A percentile compares a stretch with the other conserved stretches of the same genome.
These are phyloP conservation scores for Hypena proboscidalis DNA, from an alignment of 2,888 invertebrate genomes.

Conservation along the genomic window DNA sequence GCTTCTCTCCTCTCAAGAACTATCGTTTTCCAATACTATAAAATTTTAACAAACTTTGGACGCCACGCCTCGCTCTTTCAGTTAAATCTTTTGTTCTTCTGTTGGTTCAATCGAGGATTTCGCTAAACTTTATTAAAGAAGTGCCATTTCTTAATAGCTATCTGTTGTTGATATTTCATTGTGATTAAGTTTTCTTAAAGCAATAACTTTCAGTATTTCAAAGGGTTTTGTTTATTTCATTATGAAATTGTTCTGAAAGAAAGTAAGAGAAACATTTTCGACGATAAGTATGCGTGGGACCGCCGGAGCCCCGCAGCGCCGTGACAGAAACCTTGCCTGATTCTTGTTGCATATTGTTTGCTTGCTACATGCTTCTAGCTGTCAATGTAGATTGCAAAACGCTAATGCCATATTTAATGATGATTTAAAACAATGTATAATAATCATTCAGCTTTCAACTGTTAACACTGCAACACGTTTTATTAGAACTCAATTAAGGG, in stretches of 20 bases:
- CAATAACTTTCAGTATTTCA: constrained; percentile 2
- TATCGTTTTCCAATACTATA: constrained; percentile 65
- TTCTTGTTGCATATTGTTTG: too few species aligned
- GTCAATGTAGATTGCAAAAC: too few species aligned
- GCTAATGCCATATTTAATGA: too few species aligned
- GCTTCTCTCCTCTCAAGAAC: constrained; percentile 31
- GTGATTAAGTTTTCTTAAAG: constrained; percentile 33
- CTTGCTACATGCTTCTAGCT: too few species aligned
- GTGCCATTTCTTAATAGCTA: constrained; percentile 55
- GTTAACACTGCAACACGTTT: neutral
- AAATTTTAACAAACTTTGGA: constrained; percentile 54
- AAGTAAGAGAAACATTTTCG: too few species aligned
- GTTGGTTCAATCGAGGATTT: constrained; percentile 45
- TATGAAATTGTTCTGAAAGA: too few species aligned
- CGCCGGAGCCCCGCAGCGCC: too few species aligned
- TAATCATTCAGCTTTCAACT: too few species aligned
- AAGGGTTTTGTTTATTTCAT: neutral
- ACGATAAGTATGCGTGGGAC: too few species aligned
- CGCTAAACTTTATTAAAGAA: constrained; percentile 58
- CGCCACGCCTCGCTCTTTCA: constrained; percentile 56
- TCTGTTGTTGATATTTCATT: constrained; percentile 45
- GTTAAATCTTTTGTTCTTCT: constrained; percentile 60
- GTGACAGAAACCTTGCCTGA: too few species aligned
- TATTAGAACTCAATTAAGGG: constrained; percentile 1
- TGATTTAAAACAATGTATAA: too few species aligned